Evolutionary conservation across 2,888 invertebrate species (phyloP), one percentile per base, ranked within the genome.

Genomic region (Psylliodes chrysocephalus): DNA sequence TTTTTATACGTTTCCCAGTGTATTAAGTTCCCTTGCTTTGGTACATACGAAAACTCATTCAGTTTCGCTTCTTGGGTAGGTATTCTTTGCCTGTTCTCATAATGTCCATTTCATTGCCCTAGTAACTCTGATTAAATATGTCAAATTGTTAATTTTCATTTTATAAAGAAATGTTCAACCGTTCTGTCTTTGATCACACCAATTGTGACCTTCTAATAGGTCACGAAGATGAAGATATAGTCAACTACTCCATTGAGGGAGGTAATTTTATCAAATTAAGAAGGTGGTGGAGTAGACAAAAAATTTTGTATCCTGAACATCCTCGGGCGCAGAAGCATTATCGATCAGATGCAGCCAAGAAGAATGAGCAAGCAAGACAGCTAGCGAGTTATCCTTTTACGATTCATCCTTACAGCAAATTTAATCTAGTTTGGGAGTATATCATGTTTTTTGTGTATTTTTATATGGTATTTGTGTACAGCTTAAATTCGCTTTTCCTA

Each of bases 401-500:
- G 0, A 55, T 55, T 5, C 55, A 55, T 25, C 55, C 55, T 8
- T 55, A 44, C 8, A 55, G 55, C 8, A 30, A 30, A 8, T 8
- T 33, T 4, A 55, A 55, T 33, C 30, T 55, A 18, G 15, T 14
- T 44, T 55, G 55, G 55, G 55, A 55, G 12, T 19, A 14, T 15
- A 0, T 44, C 0, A 33, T 46, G 33, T 25, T 44, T 2, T 14
- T 42, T 28, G 14, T 30, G 14, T 55, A 33, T 33, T 7, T 55
- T 14, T 55, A 55, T 19, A 55, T 46, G 44, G 12, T 46, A 4
- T 8, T 30, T 17, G 33, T 46, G 2, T 33, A 44, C 10, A 19
- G 22, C 5, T 1, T 55, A 0, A 55, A 30, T 8, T 28, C 19
- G 0, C 42, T 54, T 17, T 54, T 17, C 14, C 25, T 54, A 42